Evolutionary conservation across 1,140 invertebrate genomes (phyloP), one percentile per base, ranked within the genome.

Genomic region (Drosophila novamexicana): DNA sequence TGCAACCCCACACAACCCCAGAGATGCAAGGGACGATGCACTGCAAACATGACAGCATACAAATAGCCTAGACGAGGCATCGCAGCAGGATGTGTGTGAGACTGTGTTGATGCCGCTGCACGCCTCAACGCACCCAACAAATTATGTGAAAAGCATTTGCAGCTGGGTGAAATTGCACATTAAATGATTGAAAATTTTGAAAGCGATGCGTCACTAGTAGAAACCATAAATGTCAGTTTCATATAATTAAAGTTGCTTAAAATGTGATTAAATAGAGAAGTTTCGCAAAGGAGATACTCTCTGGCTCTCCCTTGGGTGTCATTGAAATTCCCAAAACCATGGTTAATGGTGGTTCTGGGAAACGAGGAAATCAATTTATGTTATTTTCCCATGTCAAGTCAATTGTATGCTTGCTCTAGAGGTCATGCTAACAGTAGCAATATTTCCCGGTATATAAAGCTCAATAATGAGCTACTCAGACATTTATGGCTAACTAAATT

Each of bases 131-230:
- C 84, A 88, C 83, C 77, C 68, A 80, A 75, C 83, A 89, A 88
- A 89, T 88, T 88, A 88, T 88, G 80, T 67, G 82, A 88, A 89
- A 80, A 83, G 83, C 79, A 88, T 89, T 88, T 88, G 54, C 63
- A 74, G 65, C 58, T 69, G 57, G n/a, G 42, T 49, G 9, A 47
- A 53, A 65, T 64, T 45, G 71, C 81, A 84, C 75, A 85, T 85
- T 81, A 86, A 86, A 85, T 85, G 81, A 85, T 85, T 85, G 86
- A 66, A 84, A 79, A 80, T 58, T 72, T 68, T 63, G 45, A 68
- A 49, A 36, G 40, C 29, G 22, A 34, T 37, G 49, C 22, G 4
- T 29, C 22, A 29, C 22, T 29, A 29, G 22, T 29, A 5, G 22
- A 29, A 29, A 29, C 22, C 22, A 29, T 29, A 29, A 29, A 29